A percentile compares a stretch with the other conserved stretches of the same genome.
Evolutionary conservation across 2,113 vertebrate genomes (phyloP).

Genomic region (Ctenomys sociabilis): DNA sequence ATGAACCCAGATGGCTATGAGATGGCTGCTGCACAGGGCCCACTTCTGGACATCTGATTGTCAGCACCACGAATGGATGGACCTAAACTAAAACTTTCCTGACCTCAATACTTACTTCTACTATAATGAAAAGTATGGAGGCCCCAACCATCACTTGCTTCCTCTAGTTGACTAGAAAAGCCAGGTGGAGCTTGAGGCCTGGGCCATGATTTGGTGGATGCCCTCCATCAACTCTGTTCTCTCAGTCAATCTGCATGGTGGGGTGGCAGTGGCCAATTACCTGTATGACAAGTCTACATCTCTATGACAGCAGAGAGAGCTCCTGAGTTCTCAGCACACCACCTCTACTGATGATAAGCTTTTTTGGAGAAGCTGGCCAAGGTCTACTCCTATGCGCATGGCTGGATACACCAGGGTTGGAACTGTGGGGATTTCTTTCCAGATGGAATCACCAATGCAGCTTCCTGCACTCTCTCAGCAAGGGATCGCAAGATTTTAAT

Average conservation of each 20-base stretch:
- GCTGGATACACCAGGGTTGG: too few relatives aligned
- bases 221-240: conserved; percentile 96
- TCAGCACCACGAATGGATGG: conserved; percentile 94
- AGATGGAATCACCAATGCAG: too few relatives aligned
- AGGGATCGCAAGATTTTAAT: conserved; percentile 99
- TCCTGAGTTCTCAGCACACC: conserved; percentile 83
- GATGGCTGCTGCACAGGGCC: conserved; percentile 94
- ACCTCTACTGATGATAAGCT: conserved; percentile 90
- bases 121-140: conserved; percentile 92
- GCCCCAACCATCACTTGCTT: conserved; percentile 95
- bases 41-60: conserved; percentile 89
- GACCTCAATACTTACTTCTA: conserved; percentile 96
- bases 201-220: conserved; percentile 98
- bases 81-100: conserved; percentile 97
- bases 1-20: conserved; percentile 99
- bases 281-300: conserved; percentile 98
- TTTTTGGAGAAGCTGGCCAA: conserved; percentile 90
- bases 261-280: conserved; percentile 98
- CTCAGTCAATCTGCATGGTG: conserved; percentile 97
- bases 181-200: conserved; percentile 96
- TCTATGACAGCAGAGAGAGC: conserved; percentile 85
- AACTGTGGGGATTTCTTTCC: too few relatives aligned
- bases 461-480: too few relatives aligned
- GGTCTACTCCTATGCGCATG: too few relatives aligned
- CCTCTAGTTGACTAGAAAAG: conserved; percentile 96